These are phyloP conservation scores for Mercenaria mercenaria DNA, from an alignment of 1,140 invertebrate species.

Conservation along the genomic window DNA sequence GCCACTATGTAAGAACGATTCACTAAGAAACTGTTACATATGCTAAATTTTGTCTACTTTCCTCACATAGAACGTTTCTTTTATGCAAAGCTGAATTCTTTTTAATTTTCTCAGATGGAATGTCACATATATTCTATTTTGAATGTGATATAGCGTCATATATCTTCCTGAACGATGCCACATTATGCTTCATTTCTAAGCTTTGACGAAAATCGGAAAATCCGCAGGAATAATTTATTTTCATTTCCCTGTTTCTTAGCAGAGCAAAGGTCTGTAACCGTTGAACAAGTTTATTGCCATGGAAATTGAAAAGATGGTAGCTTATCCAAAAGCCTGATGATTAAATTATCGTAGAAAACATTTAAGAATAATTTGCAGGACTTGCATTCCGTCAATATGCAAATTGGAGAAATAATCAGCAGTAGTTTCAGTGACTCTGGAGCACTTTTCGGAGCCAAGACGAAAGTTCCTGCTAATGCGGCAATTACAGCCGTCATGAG, in stretches of 20 bases:
- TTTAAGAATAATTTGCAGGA: constrained; percentile 26
- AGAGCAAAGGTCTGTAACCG: neutral
- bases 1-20: too few relatives aligned
- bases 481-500: neutral
- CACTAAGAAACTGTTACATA: too few relatives aligned
- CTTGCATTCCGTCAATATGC: constrained; percentile 14
- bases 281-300: neutral
- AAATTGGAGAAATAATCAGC: neutral
- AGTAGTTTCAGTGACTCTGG: neutral
- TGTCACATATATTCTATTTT: neutral
- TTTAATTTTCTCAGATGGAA: neutral
- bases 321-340: constrained; percentile 34
- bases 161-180: neutral
- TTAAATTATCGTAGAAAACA: constrained; percentile 34
- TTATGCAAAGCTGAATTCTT: too few relatives aligned
- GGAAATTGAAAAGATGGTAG: constrained; percentile 30
- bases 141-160: too few relatives aligned
- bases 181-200: neutral
- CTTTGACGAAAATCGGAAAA: neutral
- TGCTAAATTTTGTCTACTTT: too few relatives aligned
- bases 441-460: neutral
- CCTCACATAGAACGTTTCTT: too few relatives aligned
- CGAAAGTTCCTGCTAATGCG: neutral
- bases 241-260: neutral
- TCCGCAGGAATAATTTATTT: neutral